Percentiles rank a stretch among this genome's conserved stretches.
These are phyloP conservation scores for Crossocerus cetratus DNA, from an alignment of 2,888 invertebrate species.

Conservation along the genomic window DNA sequence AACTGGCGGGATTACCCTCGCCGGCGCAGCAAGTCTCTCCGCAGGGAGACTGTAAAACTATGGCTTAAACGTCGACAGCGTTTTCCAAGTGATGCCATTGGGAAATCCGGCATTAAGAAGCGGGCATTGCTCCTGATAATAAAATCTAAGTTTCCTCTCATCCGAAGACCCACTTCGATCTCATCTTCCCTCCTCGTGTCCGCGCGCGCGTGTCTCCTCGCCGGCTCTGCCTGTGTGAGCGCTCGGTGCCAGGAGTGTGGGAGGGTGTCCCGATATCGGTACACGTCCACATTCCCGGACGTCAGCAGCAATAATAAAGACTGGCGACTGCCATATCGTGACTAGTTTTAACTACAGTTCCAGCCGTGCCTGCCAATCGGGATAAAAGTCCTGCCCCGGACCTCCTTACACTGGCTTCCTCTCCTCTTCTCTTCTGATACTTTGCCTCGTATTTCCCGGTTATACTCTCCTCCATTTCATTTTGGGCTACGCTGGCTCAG, in stretches of 20 bases:
- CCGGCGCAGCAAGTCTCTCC: no score
- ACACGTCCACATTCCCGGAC: slow-evolving; percentile 14
- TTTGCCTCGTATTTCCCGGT: slow-evolving; percentile 1
- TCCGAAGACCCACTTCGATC: neutral
- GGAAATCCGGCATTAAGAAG: neutral
- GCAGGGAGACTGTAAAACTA: neutral
- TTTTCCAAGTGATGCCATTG: neutral
- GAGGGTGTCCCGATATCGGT: slow-evolving; percentile 20
- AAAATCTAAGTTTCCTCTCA: slow-evolving; percentile 5
- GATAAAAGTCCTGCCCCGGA: slow-evolving; percentile 59
- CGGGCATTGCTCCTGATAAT: neutral
- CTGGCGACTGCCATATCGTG: slow-evolving; percentile 55
- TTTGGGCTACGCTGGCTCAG: slow-evolving; percentile 28
- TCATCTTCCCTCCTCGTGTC: neutral
- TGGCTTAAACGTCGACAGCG: neutral
- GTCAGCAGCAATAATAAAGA: slow-evolving; percentile 57
- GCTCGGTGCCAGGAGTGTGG: neutral
- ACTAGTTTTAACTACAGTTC: slow-evolving; percentile 69
- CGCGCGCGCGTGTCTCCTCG: no score
- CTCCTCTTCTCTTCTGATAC: slow-evolving; percentile 22
- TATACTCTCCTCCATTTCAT: slow-evolving; percentile 16
- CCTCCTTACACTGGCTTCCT: neutral
- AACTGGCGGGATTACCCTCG: no score
- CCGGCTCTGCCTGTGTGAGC: no score
- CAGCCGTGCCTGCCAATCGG: slow-evolving; percentile 61